Percentiles rank a stretch among this genome's conserved stretches.
Evolutionary conservation across 2,797 vertebrate genomes (phyloP).

Genomic region (Neostethus bicornis): DNA sequence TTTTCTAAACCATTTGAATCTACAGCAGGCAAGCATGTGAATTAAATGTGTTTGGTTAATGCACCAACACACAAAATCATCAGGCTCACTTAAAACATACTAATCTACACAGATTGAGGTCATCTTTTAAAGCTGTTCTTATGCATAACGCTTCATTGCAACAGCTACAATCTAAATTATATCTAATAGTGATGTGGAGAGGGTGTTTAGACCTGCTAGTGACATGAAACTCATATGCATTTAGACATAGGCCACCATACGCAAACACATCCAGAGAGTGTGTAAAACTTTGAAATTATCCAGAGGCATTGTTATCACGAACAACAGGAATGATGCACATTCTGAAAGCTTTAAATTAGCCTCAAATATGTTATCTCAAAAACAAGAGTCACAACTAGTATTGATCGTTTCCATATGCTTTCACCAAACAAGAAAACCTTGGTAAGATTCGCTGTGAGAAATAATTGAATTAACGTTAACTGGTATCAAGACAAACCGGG

Average conservation of each 20-base stretch:
- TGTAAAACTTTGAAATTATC: background rate
- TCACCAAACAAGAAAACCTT: conserved; percentile 1
- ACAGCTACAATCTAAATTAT: background rate
- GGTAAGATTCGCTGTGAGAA: background rate
- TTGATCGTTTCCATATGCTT: background rate
- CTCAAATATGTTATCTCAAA: background rate
- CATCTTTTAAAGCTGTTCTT: background rate
- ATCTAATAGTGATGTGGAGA: background rate
- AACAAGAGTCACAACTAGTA: background rate
- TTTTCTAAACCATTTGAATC: background rate
- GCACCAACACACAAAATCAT: background rate
- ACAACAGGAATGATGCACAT: background rate
- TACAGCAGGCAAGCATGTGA: background rate
- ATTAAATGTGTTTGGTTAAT: background rate
- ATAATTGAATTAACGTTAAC: background rate
- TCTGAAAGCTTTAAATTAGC: background rate
- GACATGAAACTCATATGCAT: background rate
- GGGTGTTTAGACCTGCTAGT: background rate
- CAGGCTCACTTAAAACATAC: background rate
- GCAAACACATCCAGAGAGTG: background rate
- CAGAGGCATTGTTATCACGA: background rate
- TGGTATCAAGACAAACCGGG: background rate
- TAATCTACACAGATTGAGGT: background rate
- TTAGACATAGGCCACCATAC: background rate
- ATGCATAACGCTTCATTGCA: background rate